Evolutionary conservation across 1,140 invertebrate genomes (phyloP).

Genomic region (Monochamus saltuarius): DNA sequence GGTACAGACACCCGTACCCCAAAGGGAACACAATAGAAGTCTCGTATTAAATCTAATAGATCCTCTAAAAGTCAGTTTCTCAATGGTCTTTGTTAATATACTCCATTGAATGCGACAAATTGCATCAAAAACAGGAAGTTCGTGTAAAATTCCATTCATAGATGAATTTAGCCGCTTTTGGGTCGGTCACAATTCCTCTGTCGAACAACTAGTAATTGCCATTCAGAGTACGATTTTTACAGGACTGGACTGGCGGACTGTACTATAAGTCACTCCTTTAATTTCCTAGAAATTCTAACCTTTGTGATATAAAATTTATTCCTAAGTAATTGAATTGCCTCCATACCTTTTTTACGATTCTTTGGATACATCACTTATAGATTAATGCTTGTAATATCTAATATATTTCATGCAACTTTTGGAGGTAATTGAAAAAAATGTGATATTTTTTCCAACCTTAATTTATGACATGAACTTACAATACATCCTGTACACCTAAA

Average conservation of each 20-base stretch:
- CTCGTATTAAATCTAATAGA: conserved; percentile 49
- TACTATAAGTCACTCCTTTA: neutral
- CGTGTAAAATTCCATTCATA: conserved; percentile 48
- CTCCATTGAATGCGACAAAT: conserved; percentile 49
- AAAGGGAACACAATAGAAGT: conserved; percentile 40
- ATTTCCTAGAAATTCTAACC: neutral
- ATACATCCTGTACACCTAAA: too few species aligned
- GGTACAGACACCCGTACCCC: conserved; percentile 38
- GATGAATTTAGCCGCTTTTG: conserved; percentile 44
- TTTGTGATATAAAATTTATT: neutral
- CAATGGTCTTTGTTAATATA: conserved; percentile 48
- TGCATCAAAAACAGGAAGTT: conserved; percentile 52
- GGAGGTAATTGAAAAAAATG: too few species aligned
- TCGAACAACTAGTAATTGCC: conserved; percentile 39
- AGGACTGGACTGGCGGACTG: conserved; percentile 27
- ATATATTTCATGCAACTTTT: too few species aligned
- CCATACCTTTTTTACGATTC: neutral
- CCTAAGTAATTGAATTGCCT: neutral
- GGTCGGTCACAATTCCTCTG: conserved; percentile 43
- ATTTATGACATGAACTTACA: too few species aligned
- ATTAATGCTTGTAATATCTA: too few species aligned
- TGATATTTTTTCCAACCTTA: too few species aligned
- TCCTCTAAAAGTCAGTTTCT: conserved; percentile 48
- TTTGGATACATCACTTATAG: neutral
- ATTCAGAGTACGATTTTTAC: conserved; percentile 36